phyloP scores from a whole-genome alignment of 2,888 invertebrate genomes.

The Tricholauxania praeusta region DNA sequence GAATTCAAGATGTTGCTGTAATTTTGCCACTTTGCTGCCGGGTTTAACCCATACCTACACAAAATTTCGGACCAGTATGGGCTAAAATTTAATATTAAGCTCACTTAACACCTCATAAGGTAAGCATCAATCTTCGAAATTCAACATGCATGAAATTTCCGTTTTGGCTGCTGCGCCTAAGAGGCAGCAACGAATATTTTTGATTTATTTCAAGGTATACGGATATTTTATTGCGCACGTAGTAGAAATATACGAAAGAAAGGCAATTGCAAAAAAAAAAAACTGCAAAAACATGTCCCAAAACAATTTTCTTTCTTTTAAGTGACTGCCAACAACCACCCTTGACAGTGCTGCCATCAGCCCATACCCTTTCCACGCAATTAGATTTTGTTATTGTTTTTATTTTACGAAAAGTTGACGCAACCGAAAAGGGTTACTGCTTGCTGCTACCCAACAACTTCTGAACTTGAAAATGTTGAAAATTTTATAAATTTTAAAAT shows the following conservation, averaged over 20 bases:
- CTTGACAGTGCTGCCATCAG: background rate
- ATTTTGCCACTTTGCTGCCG: too few species aligned
- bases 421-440: background rate
- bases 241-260: too few species aligned
- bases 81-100: background rate
- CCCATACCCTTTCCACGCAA: background rate
- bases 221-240: background rate
- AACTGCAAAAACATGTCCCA: background rate
- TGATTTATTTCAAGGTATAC: slow-evolving; percentile 18
- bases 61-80: too few species aligned
- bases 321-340: background rate
- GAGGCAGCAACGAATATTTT: background rate
- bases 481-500: background rate
- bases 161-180: too few species aligned
- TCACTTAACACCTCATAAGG: slow-evolving; percentile 27
- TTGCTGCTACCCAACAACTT: too few species aligned
- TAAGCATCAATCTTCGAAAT: slow-evolving; percentile 25
- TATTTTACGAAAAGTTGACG: background rate
- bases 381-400: slow-evolving; percentile 14
- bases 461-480: slow-evolving; percentile 10
- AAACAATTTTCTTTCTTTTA: slow-evolving; percentile 10
- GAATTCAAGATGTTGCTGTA: too few species aligned
- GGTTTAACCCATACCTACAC: too few species aligned
- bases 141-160: slow-evolving; percentile 21
- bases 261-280: too few species aligned